Evolutionary conservation across 2,113 vertebrate genomes (phyloP).

Genomic region (Narcine bancroftii): DNA sequence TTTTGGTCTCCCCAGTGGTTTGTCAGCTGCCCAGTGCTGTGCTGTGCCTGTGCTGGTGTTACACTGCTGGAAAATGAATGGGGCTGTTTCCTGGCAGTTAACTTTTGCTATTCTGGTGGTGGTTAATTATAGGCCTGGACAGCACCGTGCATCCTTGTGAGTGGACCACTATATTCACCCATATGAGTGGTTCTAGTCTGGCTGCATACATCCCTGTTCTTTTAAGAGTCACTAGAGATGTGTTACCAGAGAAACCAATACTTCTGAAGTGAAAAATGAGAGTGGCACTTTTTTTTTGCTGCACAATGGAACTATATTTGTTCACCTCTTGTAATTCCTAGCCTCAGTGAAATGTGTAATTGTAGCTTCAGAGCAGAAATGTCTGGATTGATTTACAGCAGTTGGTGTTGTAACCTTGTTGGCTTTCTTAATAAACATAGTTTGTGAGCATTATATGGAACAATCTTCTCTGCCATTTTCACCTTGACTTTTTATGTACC

Average conservation of each 20-base stretch:
- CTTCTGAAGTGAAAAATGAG: not conserved
- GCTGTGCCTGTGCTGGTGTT: conserved; percentile 17
- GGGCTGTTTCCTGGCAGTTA: not conserved
- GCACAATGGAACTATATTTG: too few species aligned
- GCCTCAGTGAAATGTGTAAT: too few species aligned
- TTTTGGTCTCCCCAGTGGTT: not conserved
- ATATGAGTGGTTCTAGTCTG: not conserved
- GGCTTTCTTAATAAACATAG: too few species aligned
- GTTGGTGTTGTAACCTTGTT: not conserved
- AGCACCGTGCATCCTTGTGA: not conserved
- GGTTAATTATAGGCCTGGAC: not conserved
- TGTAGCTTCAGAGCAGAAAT: too few species aligned
- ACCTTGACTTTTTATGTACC: too few species aligned
- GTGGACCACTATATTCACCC: not conserved
- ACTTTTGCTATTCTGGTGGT: conserved; percentile 6
- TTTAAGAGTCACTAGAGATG: not conserved
- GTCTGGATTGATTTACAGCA: too few species aligned
- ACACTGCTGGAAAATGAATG: conserved; percentile 18
- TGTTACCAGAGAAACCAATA: not conserved
- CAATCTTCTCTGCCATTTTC: too few species aligned
- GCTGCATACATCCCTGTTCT: not conserved
- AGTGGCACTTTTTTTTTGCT: too few species aligned
- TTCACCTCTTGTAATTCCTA: too few species aligned
- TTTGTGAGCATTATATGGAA: too few species aligned
- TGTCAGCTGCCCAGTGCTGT: conserved; percentile 18